Evolutionary conservation across 37 sponge, comb jelly and placozoan species (phyloP), one percentile per base, ranked within the genome.

Genomic region (Geodia barretti): DNA sequence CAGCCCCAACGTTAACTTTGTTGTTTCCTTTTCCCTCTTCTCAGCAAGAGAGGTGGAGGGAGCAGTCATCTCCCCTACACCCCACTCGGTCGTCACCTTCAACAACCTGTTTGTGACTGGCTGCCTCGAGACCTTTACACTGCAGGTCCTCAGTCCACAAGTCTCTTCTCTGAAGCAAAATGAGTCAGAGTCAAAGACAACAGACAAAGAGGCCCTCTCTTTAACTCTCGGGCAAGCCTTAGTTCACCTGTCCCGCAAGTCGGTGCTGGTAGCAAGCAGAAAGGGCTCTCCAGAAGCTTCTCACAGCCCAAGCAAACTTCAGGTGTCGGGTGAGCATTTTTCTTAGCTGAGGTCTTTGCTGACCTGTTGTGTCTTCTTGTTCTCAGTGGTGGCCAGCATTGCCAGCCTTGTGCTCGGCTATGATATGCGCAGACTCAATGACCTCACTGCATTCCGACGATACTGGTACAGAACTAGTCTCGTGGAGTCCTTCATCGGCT

Each of bases 391-490:
- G 1, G 65, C 83, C 1, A 74, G 84, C 32, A 79, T 96, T 21
- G 93, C 86, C 23, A 92, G 90, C 41, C 62, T 96, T n/a, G 76
- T 89, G 63, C 62, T 92, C 69, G 84, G 79, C 19, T 92, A 80
- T 74, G 96, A 96, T 68, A 89, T 92, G 92, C 40, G 96, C 39
- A 62, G 92, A 31, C 80, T 92, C 59, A 90, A 88, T 68, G 92
- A 96, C 83, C 84, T 92, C 74, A 84, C 89, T 14, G 87, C 87
- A 19, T 96, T 96, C 82, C 65, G 92, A 8, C 90, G 90, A 28
- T 91, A 78, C 77, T 96, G 96, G 96, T 96, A 91, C 68, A 76
- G 87, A 14, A 90, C 84, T 14, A 81, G 88, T 35, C 58, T 96
- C 0, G 79, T 87, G 62, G 93, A 96, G 35, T 60, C 86, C 3